Base-by-base conservation (phyloP, 2,113 vertebrate species). In the Grus americana region DNA sequence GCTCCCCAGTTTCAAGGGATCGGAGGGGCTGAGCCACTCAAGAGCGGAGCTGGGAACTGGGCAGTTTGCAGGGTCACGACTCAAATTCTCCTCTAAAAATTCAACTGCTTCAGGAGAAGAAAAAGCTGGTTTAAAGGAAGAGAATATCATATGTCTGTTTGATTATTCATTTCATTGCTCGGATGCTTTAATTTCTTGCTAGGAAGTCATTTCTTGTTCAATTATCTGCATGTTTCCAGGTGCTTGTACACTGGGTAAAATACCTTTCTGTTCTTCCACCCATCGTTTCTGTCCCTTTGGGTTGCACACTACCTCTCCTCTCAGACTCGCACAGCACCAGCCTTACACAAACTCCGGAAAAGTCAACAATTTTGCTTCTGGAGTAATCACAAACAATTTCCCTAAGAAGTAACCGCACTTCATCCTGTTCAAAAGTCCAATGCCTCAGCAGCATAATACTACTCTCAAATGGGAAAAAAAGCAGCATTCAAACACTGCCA, bases 121-220 rank as follows among this genome's bases (percentile, higher is more conserved):
- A 81, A 71, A 91, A 21, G 8, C 14, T 72, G 17, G 24, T 68
- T 75, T 76, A 81, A 88, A 87, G 24, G 7, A 5, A 90, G 54
- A 83, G 24, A 42, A 54, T 65, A 72, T 57, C 23, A 47, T 30
- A 34, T 15, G 46, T 38, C 89, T 79, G 46, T 57, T 20, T 70
- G 32, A 75, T 87, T 62, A 94, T 42, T 93, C 55, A 90, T 90
- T 92, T 93, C 23, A 70, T 76, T 82, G 62, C 36, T 76, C 50
- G 20, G 34, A 87, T 85, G 44, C 44, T 90, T 91, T 90, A 68
- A 79, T 93, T 86, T 94, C 57, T 87, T 95, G 49, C 62, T 72
- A 65, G 54, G 20, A 82, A 94, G 46, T 55, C 0, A 78, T 76
- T 96, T 78, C 67, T 79, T 82, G 50, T 83, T 94, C 88, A 34